Conservation (phyloP, 2,888 invertebrate species). For the Germaria angustata region DNA sequence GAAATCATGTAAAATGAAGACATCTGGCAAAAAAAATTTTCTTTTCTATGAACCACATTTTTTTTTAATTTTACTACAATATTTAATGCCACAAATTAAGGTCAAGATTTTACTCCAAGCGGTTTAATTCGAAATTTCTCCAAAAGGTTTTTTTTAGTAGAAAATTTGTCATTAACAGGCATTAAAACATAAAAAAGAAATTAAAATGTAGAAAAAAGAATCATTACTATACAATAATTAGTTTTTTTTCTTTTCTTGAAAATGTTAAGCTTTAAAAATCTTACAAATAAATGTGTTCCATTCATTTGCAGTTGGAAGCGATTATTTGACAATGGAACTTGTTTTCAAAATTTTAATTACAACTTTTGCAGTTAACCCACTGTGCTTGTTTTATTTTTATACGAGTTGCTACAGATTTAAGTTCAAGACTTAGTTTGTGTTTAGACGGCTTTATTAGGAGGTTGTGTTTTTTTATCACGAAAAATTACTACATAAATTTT, state of each 20-base stretch:
- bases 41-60: background rate
- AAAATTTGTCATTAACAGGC: slow-evolving; percentile 37
- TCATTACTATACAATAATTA: slow-evolving; percentile 5
- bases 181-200: slow-evolving; percentile 2
- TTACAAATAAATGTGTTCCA: background rate
- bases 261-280: background rate
- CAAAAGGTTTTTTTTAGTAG: slow-evolving; percentile 19
- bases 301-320: background rate
- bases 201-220: background rate
- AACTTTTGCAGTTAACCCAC: slow-evolving; percentile 30
- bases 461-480: background rate
- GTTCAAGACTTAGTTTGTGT: background rate
- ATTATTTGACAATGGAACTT: slow-evolving; percentile 16
- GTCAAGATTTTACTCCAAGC: background rate
- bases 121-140: background rate
- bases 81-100: slow-evolving; percentile 39
- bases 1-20: too few relatives aligned
- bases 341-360: slow-evolving; percentile 15
- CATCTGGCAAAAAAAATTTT: too few relatives aligned
- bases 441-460: background rate
- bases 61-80: background rate
- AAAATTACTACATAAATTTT: slow-evolving; percentile 5
- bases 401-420: background rate
- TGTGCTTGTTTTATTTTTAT: slow-evolving; percentile 27
- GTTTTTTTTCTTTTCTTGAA: background rate